Base-by-base conservation (phyloP, 2,113 vertebrate species). In the Heteronetta atricapilla region DNA sequence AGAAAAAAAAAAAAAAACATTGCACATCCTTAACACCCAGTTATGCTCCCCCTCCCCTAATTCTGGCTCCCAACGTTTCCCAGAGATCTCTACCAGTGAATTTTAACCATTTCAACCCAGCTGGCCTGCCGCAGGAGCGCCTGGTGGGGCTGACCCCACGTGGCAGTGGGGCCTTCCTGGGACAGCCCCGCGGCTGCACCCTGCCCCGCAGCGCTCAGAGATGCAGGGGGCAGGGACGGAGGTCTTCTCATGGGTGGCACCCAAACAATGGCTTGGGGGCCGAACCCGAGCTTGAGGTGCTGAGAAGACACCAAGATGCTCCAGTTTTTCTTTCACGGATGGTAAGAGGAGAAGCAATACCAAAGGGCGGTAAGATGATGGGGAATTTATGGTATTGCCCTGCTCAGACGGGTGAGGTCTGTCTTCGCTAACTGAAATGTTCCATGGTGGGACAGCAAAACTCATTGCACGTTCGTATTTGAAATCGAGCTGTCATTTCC, bases 131-230 rank as follows among this genome's bases (percentile, higher is more conserved):
- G 19, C 7, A 20, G 40, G 69, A 66, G 13, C n/a, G 36, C 12
- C 26, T 33, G 38, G 19, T 38, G 25, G 38, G 59, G 44, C 16
- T 25, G 69, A 38, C 13, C 16, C 42, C 36, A 3, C 3, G 10
- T 5, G 23, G 19, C n/a, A 17, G 7, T 3, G 10, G 11, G 4
- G 13, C 33, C 3, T 2, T 23, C 36, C 44, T 5, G 23, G 31
- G 26, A 62, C 44, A 40, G 34, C 29, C 66, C 55, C 13, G 22
- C 2, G 1, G 18, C 12, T 33, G 26, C 1, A 3, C 25, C 5
- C 33, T 5, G 58, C 20, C 55, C 58, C 36, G 48, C 48, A 36
- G 38, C 1, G 2, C 25, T 5, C 16, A 25, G 34, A 46, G 44
- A 9, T 46, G 44, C 16, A 8, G 11, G 21, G 58, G 36, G 10